A percentile compares a stretch with the other conserved stretches of the same genome.
Conservation (phyloP, 2,797 vertebrate genomes). For the Enteromius anoplus region DNA sequence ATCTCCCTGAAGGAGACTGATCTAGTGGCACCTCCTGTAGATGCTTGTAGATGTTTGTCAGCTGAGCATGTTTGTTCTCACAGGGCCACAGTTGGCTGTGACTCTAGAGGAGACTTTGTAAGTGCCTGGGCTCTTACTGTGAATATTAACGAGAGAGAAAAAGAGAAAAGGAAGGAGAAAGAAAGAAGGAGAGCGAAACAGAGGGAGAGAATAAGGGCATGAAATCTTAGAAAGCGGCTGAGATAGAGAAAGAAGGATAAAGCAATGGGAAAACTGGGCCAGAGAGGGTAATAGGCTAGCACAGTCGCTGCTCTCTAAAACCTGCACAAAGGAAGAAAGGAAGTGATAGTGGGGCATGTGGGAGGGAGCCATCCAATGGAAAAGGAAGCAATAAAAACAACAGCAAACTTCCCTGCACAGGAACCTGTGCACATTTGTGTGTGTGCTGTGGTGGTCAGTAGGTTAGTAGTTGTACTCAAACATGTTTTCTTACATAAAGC, state of each 20-base stretch:
- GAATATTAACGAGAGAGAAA: slow-evolving; percentile 82
- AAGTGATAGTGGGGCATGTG: slow-evolving; percentile 62
- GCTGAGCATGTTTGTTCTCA: slow-evolving; percentile 78
- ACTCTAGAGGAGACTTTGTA: slow-evolving; percentile 73
- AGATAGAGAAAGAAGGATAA: slow-evolving; percentile 36
- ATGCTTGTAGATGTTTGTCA: slow-evolving; percentile 78
- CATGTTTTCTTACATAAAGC: not conserved
- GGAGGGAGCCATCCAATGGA: slow-evolving; percentile 79
- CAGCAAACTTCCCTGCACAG: slow-evolving; percentile 78
- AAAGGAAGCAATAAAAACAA: slow-evolving; percentile 84
- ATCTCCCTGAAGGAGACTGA: slow-evolving; percentile 69
- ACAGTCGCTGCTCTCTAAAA: slow-evolving; percentile 71
- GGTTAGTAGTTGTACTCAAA: slow-evolving; percentile 24
- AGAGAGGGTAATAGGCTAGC: slow-evolving; percentile 75
- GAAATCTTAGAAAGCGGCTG: slow-evolving; percentile 44
- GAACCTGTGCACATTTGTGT: slow-evolving; percentile 56
- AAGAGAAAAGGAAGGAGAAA: slow-evolving; percentile 40
- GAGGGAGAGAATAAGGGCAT: slow-evolving; percentile 47
- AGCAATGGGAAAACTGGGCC: slow-evolving; percentile 51
- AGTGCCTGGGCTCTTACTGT: slow-evolving; percentile 80
- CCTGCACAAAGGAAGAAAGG: slow-evolving; percentile 58
- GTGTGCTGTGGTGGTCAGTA: slow-evolving; percentile 19
- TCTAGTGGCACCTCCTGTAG: slow-evolving; percentile 75
- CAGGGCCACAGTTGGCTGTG: slow-evolving; percentile 77
- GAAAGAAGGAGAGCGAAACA: slow-evolving; percentile 35